Percentiles rank a stretch among this genome's conserved stretches.
phyloP scores from a whole-genome alignment of 64 coral and sea anemone species.

The Platygyra sinensis region DNA sequence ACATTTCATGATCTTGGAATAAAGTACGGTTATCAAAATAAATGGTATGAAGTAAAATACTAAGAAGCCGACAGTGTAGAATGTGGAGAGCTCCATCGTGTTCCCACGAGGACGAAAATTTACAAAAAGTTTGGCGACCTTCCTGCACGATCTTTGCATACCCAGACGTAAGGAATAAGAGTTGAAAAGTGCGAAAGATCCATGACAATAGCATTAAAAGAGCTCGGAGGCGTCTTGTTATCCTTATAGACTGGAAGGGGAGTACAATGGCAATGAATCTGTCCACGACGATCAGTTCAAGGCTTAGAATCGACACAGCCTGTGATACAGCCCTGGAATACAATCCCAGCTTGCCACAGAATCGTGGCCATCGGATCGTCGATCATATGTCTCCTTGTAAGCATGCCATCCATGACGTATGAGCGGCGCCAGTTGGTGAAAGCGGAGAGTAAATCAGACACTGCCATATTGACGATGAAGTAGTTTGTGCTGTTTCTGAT shows the following conservation, averaged over 20 bases:
- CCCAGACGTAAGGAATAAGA: background rate
- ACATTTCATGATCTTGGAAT: background rate
- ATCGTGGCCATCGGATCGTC: background rate
- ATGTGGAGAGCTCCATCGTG: background rate
- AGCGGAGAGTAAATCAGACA: background rate
- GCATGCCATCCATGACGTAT: background rate
- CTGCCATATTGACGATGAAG: background rate
- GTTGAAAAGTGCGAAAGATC: background rate
- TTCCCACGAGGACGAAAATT: background rate
- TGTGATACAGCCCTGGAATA: background rate
- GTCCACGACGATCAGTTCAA: background rate
- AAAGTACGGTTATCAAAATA: slow-evolving; percentile 4
- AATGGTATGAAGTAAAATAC: background rate
- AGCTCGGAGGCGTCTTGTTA: background rate
- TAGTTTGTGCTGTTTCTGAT: no score
- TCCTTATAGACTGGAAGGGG: background rate
- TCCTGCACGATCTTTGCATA: background rate
- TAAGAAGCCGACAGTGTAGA: background rate
- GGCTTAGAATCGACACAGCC: background rate
- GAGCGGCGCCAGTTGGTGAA: background rate
- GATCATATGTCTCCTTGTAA: background rate
- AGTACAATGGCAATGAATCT: background rate
- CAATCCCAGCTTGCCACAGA: background rate
- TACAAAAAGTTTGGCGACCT: background rate
- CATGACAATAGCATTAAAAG: background rate